Evolutionary conservation across 2,113 vertebrate species (phyloP).

Genomic region (Forbesichthys papilliferus): DNA sequence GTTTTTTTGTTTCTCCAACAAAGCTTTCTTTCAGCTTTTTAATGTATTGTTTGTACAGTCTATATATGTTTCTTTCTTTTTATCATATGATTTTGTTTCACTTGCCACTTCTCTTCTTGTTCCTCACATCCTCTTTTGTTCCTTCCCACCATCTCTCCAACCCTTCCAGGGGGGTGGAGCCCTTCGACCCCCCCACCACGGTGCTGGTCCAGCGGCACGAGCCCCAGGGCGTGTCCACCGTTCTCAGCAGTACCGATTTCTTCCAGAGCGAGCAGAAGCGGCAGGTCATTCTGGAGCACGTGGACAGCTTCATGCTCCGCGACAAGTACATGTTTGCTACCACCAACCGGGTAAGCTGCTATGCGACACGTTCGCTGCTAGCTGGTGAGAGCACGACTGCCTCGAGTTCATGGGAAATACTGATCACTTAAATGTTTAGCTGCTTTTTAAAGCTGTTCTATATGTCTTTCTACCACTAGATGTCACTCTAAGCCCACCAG

Average conservation of each 20-base stretch:
- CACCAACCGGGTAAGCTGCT: constrained; percentile 84
- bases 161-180: constrained; percentile 86
- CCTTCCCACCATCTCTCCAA: constrained; percentile 5
- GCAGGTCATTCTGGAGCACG: constrained; percentile 86
- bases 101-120: too few species aligned
- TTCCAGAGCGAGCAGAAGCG: constrained; percentile 91
- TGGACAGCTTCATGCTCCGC: constrained; percentile 91
- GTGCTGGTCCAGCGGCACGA: constrained; percentile 92
- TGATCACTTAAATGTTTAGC: too few species aligned
- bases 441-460: too few species aligned
- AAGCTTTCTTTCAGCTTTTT: neutral
- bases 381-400: too few species aligned
- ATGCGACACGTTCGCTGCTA: too few species aligned
- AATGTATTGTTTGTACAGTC: too few species aligned
- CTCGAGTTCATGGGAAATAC: too few species aligned
- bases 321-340: constrained; percentile 99
- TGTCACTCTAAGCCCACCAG: too few species aligned
- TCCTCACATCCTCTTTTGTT: neutral
- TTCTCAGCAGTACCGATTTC: constrained; percentile 93
- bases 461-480: too few species aligned
- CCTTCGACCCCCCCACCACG: constrained; percentile 85
- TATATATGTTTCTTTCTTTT: neutral
- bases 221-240: constrained; percentile 85
- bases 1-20: too few species aligned
- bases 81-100: neutral